Evolutionary conservation across 2,113 vertebrate genomes (phyloP).

Genomic region (Paramisgurnus dabryanus): DNA sequence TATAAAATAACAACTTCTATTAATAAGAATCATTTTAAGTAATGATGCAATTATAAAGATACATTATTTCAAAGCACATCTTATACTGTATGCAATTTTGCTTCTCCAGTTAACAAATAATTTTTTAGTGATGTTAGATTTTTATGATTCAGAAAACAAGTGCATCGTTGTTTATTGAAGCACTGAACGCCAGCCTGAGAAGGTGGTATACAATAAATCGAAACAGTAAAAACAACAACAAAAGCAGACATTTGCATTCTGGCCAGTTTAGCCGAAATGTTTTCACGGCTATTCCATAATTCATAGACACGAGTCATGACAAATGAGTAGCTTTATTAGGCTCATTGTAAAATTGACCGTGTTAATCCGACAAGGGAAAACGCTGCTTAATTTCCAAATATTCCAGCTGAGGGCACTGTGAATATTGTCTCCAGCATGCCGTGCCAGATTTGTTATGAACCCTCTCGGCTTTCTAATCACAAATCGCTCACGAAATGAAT

Average conservation of each 20-base stretch:
- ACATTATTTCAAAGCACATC: too few species aligned
- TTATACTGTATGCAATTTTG: too few species aligned
- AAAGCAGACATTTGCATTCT: not conserved
- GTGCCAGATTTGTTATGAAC: not conserved
- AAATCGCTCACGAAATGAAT: not conserved
- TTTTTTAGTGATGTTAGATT: too few species aligned
- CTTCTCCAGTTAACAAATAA: too few species aligned
- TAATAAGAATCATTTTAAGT: too few species aligned
- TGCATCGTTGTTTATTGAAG: too few species aligned
- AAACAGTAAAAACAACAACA: too few species aligned
- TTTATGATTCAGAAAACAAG: too few species aligned
- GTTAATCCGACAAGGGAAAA: not conserved
- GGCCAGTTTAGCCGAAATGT: not conserved
- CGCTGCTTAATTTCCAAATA: not conserved
- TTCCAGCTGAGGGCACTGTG: not conserved
- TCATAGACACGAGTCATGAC: not conserved
- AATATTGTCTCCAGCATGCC: not conserved
- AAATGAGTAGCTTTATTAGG: not conserved
- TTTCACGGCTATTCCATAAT: not conserved
- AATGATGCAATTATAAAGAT: too few species aligned
- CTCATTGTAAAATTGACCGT: not conserved
- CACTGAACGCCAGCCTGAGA: too few species aligned
- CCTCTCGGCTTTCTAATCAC: constrained; percentile 14
- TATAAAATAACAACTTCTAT: too few species aligned
- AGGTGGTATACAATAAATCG: too few species aligned